phyloP scores from a whole-genome alignment of 2,888 invertebrate genomes.

The Drosophila buzzatii region DNA sequence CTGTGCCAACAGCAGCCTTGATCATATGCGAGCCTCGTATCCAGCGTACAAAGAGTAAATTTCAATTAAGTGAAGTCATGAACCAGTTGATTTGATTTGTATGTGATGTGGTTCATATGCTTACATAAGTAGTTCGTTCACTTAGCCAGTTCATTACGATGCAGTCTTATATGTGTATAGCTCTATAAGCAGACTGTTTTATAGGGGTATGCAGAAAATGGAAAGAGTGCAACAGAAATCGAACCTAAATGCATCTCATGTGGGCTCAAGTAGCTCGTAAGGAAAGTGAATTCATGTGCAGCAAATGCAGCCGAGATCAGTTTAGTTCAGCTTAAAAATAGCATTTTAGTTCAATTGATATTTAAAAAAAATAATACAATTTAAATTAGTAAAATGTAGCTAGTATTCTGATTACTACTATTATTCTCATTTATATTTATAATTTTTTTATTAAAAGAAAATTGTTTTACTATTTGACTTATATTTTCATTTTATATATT shows the following conservation, averaged over 20 bases:
- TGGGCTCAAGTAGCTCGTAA: background rate
- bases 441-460: too few species aligned
- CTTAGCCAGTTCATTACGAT: background rate
- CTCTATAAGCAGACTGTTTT: background rate
- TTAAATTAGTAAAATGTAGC: too few species aligned
- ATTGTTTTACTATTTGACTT: too few species aligned
- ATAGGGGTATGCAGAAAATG: too few species aligned
- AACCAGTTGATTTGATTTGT: conserved; percentile 25
- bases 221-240: background rate
- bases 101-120: background rate
- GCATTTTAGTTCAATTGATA: too few species aligned
- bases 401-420: too few species aligned
- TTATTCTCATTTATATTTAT: too few species aligned
- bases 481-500: too few species aligned
- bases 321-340: too few species aligned
- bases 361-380: too few species aligned
- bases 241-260: background rate
- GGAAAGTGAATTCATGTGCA: background rate
- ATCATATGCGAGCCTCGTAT: conserved; percentile 30
- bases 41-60: conserved; percentile 26
- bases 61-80: conserved; percentile 28
- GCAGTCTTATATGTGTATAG: background rate
- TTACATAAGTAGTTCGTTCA: conserved; percentile 9
- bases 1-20: conserved; percentile 42
- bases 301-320: background rate